Evolutionary conservation across 1,140 invertebrate genomes (phyloP), one percentile per base, ranked within the genome.

Genomic region (Zaprionus gabonicus): DNA sequence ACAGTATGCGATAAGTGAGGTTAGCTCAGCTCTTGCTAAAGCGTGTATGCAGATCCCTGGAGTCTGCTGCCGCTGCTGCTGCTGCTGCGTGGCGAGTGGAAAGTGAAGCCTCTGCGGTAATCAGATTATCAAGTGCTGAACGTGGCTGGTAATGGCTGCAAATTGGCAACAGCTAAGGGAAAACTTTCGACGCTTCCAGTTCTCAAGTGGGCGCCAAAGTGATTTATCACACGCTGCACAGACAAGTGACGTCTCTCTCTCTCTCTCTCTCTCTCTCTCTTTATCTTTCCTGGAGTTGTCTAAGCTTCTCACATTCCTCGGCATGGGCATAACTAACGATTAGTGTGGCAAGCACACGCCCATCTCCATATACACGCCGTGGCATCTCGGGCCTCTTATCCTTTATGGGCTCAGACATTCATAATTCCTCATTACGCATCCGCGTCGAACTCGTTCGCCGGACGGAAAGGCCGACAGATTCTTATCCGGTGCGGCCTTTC

Each of bases 361-460:
- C 51, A 71, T 76, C 58, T 57, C 36, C 23, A 17, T 53, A 41
- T 55, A 13, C 6, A 57, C 6, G 9, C 27, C 13, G n/a, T 34
- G 69, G 17, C 59, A 71, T 46, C 49, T 65, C 34, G 36, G 17
- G 17, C 4, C 13, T 55, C 46, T 66, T 72, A 78, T 77, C 69
- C 46, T 70, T 77, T 63, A 58, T 72, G 49, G 46, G 51, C 65
- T 72, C 41, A 64, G 46, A 70, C 73, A 88, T 87, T 87, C 80
- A 87, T 87, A 87, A 80, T 82, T 87, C 73, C 84, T 87, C 77
- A 87, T 87, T 83, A 85, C 70, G 77, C 46, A 20, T 20, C 20
- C 36, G 17, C 23, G 53, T 57, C 38, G 13, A 20, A 15, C 28
- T 15, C 13, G 58, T 60, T 27, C 20, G 23, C 34, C 13, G 57